Percentiles rank a stretch among this genome's conserved stretches.
Conservation (phyloP, 2,888 invertebrate genomes). For the Alloplasta piceator region DNA sequence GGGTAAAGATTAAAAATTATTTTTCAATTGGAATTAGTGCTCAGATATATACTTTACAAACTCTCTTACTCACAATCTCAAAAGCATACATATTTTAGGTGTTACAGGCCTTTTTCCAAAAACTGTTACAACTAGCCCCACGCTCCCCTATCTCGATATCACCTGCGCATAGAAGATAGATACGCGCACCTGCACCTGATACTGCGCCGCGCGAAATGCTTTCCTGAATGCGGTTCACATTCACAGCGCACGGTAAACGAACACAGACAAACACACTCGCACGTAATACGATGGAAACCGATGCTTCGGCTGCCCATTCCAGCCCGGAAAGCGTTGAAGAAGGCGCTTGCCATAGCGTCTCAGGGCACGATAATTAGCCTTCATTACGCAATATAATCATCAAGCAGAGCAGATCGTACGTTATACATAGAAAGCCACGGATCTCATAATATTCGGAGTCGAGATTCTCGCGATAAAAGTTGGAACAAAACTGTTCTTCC, state of each 20-base stretch:
- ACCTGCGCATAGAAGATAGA: conserved; percentile 42
- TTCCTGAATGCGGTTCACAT: conserved; percentile 48
- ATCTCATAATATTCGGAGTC: conserved; percentile 8
- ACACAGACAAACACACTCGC: conserved; percentile 1
- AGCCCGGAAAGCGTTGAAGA: conserved; percentile 69
- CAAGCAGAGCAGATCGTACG: conserved; percentile 50
- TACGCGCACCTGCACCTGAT: conserved; percentile 27
- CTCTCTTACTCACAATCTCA: too few relatives aligned
- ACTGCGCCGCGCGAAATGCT: conserved; percentile 30
- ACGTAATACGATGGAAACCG: conserved; percentile 5
- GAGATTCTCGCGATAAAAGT: not conserved
- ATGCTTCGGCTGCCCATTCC: conserved; percentile 57
- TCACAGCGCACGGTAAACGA: conserved; percentile 15
- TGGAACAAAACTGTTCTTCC: not conserved
- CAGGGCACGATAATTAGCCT: conserved; percentile 76
- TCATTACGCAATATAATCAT: conserved; percentile 78
- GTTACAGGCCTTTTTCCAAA: too few relatives aligned
- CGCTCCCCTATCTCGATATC: conserved; percentile 49
- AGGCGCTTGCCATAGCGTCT: conserved; percentile 54
- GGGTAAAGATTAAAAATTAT: too few relatives aligned
- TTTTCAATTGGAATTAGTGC: too few relatives aligned
- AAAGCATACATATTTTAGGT: too few relatives aligned
- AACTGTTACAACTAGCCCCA: too few relatives aligned
- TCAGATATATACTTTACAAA: too few relatives aligned
- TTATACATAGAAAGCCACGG: conserved; percentile 38